Conservation (phyloP, 2,797 vertebrate genomes). For the Hippocampus kuda region DNA sequence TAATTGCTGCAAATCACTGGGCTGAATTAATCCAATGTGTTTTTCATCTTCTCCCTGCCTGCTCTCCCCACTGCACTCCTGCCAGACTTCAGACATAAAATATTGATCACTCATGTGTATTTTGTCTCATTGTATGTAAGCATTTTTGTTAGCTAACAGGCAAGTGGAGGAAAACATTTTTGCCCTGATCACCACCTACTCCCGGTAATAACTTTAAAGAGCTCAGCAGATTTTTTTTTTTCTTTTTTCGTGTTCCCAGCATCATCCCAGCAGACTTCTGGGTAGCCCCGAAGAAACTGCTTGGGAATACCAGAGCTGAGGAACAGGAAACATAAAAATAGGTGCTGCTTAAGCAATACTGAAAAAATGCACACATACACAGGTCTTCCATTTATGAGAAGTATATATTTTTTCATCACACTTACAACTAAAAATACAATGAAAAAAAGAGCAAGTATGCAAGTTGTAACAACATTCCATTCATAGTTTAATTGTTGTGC, state of each 20-base stretch:
- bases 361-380: background rate
- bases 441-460: conserved; percentile 6
- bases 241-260: conserved; percentile 43
- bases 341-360: conserved; percentile 17
- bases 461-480: background rate
- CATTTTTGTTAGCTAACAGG: conserved; percentile 68
- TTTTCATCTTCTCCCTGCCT: conserved; percentile 41
- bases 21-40: conserved; percentile 51
- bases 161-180: conserved; percentile 43
- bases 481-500: background rate
- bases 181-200: conserved; percentile 17
- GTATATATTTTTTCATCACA: conserved; percentile 2
- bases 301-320: conserved; percentile 30
- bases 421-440: background rate
- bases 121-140: conserved; percentile 64
- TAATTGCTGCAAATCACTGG: conserved; percentile 40
- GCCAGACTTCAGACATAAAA: conserved; percentile 61
- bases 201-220: conserved; percentile 48
- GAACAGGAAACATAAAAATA: conserved; percentile 38
- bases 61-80: conserved; percentile 29
- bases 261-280: conserved; percentile 44
- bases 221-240: conserved; percentile 51
- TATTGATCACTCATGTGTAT: conserved; percentile 67
- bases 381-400: background rate
- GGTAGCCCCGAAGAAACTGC: conserved; percentile 35